A percentile compares a stretch with the other conserved stretches of the same genome.
Conservation (phyloP, 2,888 invertebrate genomes). For the Apotomis turbidana region DNA sequence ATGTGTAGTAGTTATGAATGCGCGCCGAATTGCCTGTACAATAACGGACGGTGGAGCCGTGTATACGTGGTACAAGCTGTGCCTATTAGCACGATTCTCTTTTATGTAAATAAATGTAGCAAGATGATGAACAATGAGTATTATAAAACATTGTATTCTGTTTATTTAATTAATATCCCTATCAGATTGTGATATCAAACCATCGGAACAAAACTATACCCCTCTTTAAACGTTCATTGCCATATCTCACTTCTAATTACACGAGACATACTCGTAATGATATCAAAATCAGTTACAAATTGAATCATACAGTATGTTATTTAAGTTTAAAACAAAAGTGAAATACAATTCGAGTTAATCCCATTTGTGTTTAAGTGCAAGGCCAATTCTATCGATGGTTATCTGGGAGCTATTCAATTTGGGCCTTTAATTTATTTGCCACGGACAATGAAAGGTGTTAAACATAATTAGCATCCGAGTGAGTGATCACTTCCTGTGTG, state of each 20-base stretch:
- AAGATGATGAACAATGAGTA: background rate
- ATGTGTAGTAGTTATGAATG: too few species aligned
- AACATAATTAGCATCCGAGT: constrained; percentile 29
- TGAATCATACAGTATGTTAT: background rate
- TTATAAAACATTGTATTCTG: background rate
- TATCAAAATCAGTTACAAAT: background rate
- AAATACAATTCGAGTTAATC: background rate
- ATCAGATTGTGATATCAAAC: constrained; percentile 11
- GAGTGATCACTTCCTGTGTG: constrained; percentile 31
- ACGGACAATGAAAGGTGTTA: constrained; percentile 31
- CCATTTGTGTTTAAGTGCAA: background rate
- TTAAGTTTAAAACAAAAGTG: constrained; percentile 2
- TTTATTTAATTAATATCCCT: constrained; percentile 5
- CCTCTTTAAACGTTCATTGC: constrained; percentile 7
- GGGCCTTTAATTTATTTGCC: constrained; percentile 28
- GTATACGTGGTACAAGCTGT: too few species aligned
- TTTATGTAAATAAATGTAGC: too few species aligned
- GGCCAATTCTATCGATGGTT: constrained; percentile 23
- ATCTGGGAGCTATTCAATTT: constrained; percentile 28
- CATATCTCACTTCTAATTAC: background rate
- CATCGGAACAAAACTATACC: constrained; percentile 3
- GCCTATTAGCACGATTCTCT: too few species aligned
- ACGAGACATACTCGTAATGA: background rate
- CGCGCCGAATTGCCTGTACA: too few species aligned
- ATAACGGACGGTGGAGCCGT: too few species aligned